Evolutionary conservation across 2,888 invertebrate species (phyloP).

Genomic region (Polyploca ridens): DNA sequence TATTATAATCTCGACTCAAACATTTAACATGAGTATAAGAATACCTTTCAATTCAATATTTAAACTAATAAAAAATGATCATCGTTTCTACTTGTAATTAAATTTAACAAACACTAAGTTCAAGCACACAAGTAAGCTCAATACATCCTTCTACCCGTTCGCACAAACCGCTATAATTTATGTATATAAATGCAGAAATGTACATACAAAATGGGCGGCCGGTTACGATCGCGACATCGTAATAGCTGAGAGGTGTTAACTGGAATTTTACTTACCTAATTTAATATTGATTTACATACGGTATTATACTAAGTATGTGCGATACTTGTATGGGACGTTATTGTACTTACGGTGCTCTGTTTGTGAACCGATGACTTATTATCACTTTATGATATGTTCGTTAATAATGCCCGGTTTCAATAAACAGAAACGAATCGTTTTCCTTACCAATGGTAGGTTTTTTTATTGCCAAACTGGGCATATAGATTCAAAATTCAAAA

Average conservation of each 20-base stretch:
- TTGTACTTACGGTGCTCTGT: not conserved
- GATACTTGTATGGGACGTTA: not conserved
- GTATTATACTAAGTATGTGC: constrained; percentile 24
- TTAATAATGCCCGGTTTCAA: too few relatives aligned
- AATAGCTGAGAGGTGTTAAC: constrained; percentile 50
- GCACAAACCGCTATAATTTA: constrained; percentile 38
- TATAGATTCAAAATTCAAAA: too few relatives aligned
- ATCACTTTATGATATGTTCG: too few relatives aligned
- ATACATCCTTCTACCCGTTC: not conserved
- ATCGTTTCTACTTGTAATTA: too few relatives aligned
- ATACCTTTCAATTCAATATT: too few relatives aligned
- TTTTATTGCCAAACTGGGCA: too few relatives aligned
- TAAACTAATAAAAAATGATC: too few relatives aligned
- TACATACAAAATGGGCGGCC: constrained; percentile 17
- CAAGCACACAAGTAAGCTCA: not conserved
- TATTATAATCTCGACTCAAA: not conserved
- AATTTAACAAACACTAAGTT: not conserved
- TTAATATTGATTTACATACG: constrained; percentile 54
- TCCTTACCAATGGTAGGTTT: too few relatives aligned
- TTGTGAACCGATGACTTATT: too few relatives aligned
- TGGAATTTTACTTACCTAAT: constrained; percentile 48
- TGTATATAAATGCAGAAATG: constrained; percentile 49
- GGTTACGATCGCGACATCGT: constrained; percentile 40
- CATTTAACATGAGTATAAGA: too few relatives aligned
- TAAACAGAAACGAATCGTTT: too few relatives aligned